Conservation (phyloP, 2,888 invertebrate genomes). For the Unio delphinus region DNA sequence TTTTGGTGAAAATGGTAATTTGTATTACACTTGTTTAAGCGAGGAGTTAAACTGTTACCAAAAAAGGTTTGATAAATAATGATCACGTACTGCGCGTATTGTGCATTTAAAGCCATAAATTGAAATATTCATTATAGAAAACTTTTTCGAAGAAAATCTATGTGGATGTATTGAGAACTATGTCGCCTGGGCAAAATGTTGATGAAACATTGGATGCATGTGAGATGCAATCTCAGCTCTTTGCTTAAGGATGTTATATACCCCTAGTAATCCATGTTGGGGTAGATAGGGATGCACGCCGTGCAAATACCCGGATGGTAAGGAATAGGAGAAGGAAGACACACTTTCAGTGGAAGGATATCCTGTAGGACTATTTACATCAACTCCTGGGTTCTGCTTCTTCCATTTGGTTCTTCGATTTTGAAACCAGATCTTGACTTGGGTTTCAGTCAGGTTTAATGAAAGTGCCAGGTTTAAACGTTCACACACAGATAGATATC, state of each 20-base stretch:
- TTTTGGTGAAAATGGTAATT: too few species aligned
- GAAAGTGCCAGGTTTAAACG: conserved; percentile 94
- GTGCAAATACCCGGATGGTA: conserved; percentile 59
- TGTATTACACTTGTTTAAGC: too few species aligned
- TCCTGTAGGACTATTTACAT: conserved; percentile 78
- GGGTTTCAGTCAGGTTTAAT: conserved; percentile 96
- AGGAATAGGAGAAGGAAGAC: conserved; percentile 56
- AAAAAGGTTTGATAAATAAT: too few species aligned
- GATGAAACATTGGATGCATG: conserved; percentile 48
- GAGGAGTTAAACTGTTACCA: too few species aligned
- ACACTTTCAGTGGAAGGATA: conserved; percentile 52
- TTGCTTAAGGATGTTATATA: conserved; percentile 56
- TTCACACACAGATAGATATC: conserved; percentile 98
- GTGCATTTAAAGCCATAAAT: too few species aligned
- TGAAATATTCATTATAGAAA: too few species aligned
- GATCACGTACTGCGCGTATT: too few species aligned
- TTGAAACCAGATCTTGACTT: conserved; percentile 76
- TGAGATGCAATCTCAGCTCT: conserved; percentile 53
- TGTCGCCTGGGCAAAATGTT: conserved; percentile 25
- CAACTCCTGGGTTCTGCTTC: conserved; percentile 99
- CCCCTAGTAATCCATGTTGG: conserved; percentile 53
- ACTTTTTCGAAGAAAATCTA: too few species aligned
- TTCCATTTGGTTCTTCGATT: conserved; percentile 99
- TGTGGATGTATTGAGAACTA: too few species aligned
- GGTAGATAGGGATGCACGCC: conserved; percentile 62